Conservation (phyloP, 53 echinoderm and acorn worm species). For the Crossaster papposus region DNA sequence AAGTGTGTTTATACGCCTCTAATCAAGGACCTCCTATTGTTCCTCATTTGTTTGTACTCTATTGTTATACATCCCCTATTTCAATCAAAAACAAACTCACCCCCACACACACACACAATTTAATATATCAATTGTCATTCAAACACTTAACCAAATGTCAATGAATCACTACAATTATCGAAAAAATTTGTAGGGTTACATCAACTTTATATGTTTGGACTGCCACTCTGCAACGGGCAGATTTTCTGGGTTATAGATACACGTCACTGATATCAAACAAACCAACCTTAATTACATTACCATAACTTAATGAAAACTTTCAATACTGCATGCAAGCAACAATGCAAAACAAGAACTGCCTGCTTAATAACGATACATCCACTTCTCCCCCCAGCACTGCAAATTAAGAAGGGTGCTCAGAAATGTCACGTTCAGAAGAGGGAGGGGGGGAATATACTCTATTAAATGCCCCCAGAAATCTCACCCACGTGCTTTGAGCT, state of each 20-base stretch:
- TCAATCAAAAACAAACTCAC: too few species aligned
- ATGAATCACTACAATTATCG: background rate
- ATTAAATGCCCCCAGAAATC: slow-evolving; percentile 40
- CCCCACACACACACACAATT: too few species aligned
- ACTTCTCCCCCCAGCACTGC: slow-evolving; percentile 33
- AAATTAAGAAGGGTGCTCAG: slow-evolving; percentile 18
- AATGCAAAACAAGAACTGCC: slow-evolving; percentile 27
- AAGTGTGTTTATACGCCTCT: too few species aligned
- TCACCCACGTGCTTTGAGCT: slow-evolving; percentile 47
- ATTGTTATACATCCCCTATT: too few species aligned
- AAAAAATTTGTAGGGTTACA: background rate
- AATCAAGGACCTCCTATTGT: too few species aligned
- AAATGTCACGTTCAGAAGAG: slow-evolving; percentile 54
- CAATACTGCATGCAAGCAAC: background rate
- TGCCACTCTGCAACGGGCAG: background rate
- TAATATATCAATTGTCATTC: background rate
- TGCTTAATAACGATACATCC: slow-evolving; percentile 41
- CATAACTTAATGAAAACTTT: background rate
- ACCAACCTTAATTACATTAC: background rate
- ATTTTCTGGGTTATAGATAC: slow-evolving; percentile 4
- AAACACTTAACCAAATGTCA: background rate
- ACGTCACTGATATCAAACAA: background rate
- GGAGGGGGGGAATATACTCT: slow-evolving; percentile 18
- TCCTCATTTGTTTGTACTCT: too few species aligned
- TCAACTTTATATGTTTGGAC: background rate